Evolutionary conservation across 35 echinoderm and acorn worm species (phyloP), one percentile per base, ranked within the genome.

Genomic region (Apostichopus californicus): DNA sequence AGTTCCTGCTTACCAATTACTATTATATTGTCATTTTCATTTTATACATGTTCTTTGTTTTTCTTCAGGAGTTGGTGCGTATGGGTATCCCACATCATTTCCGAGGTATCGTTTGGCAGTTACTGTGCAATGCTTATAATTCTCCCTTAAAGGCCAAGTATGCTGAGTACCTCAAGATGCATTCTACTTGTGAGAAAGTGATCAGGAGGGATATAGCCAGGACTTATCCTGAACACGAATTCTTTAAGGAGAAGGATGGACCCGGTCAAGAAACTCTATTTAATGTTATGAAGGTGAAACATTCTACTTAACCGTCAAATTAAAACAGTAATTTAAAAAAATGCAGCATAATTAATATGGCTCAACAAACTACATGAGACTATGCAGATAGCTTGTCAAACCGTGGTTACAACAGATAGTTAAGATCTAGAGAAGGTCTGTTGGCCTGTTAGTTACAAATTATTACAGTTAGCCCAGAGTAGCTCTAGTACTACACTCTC

Each of bases 161-260:
- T 71, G 93, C 91, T n/a, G 95, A 96, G 34, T 99, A 99, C 86
- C 89, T 99, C 4, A 99, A 99, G 90, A 96, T 96, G 95, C 91
- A 92, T 59, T 99, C 97, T 8, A 94, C 97, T 9, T 96, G 90
- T 84, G 97, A 99, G 81, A 96, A 93, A 70, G 93, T 96, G 18
- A 99, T 99, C 77, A 64, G 95, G 18, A 57, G 97, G 28, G 97
- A 99, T 77, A 99, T 99, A 77, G 95, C 95, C 9, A 93, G 97
- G 92, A 99, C 97, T 5, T 99, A 96, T 66, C 97, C 97, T 3
- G 97, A 99, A 91, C 97, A 99, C 81, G 97, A 94, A 58, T 99
- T 99, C 93, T 99, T 99, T 84, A 99, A 99, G 78, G 97, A 99
- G 90, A 99, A 99, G 77, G 97, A 99, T 80, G 97, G 97, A 24